phyloP scores from a whole-genome alignment of 2,797 vertebrate species.

The Xenops minutus region DNA sequence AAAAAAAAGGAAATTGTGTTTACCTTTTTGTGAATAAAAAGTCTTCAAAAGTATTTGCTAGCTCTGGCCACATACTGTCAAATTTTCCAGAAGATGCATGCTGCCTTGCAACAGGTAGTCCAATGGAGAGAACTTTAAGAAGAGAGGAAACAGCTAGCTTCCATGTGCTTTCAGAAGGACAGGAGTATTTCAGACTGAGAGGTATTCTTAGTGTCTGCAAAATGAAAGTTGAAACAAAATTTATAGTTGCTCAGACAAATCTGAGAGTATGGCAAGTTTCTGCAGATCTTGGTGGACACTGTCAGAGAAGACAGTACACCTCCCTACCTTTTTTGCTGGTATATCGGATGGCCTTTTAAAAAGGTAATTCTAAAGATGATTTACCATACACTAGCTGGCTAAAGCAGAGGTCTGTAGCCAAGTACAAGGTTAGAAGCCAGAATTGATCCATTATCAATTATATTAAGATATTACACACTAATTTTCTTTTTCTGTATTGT shows the following conservation, averaged over 20 bases:
- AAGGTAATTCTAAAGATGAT: neutral
- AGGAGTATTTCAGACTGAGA: slow-evolving; percentile 93
- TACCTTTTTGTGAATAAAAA: slow-evolving; percentile 99
- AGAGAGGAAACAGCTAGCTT: slow-evolving; percentile 94
- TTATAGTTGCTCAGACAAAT: neutral
- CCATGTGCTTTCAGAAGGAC: slow-evolving; percentile 98
- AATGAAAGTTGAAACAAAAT: slow-evolving; percentile 13
- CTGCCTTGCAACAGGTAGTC: slow-evolving; percentile 94
- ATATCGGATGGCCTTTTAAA: neutral
- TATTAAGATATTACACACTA: neutral
- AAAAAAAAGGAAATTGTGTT: neutral
- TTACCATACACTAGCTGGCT: neutral
- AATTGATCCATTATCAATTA: neutral
- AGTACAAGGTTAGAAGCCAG: neutral
- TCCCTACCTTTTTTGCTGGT: neutral
- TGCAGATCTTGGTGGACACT: neutral
- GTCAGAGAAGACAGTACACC: neutral
- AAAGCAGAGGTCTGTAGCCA: neutral
- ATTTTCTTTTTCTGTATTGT: neutral
- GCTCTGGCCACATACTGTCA: slow-evolving; percentile 96
- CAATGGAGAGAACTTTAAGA: slow-evolving; percentile 93
- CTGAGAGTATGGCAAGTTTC: neutral
- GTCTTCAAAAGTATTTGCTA: slow-evolving; percentile 94
- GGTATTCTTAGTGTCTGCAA: slow-evolving; percentile 90
- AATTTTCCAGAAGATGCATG: slow-evolving; percentile 95